Evolutionary conservation across 1,140 invertebrate species (phyloP).

Genomic region (Drosophila erecta): DNA sequence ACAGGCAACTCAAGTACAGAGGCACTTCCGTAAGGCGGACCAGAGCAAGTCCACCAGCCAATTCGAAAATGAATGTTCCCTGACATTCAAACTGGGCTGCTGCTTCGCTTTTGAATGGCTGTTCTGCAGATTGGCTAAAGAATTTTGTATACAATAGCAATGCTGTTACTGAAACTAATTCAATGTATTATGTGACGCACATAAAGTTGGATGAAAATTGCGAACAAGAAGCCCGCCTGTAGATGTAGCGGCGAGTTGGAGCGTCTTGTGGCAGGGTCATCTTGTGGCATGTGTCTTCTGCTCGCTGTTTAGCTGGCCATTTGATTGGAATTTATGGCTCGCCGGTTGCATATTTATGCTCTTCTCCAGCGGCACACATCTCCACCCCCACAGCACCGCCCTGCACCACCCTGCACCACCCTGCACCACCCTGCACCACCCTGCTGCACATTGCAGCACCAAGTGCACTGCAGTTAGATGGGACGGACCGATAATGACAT

Average conservation of each 20-base stretch:
- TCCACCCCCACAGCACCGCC: background rate
- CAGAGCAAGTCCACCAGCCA: no score
- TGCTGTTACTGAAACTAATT: no score
- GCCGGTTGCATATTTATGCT: constrained; percentile 39
- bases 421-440: constrained; percentile 1
- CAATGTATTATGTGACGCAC: no score
- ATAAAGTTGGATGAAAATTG: no score
- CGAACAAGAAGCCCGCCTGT: background rate
- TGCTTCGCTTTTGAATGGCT: no score
- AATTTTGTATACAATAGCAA: no score
- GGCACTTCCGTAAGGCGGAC: background rate
- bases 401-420: background rate
- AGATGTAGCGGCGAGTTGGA: constrained; percentile 27
- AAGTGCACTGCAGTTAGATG: constrained; percentile 48
- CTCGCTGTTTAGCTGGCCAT: constrained; percentile 24
- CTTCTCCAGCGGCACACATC: background rate
- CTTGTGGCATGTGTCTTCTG: constrained; percentile 42
- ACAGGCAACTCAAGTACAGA: constrained; percentile 2
- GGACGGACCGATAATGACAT: constrained; percentile 61
- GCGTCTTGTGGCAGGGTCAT: constrained; percentile 38
- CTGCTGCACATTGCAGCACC: background rate
- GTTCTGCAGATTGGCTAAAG: no score
- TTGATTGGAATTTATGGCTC: constrained; percentile 79
- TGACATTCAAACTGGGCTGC: no score
- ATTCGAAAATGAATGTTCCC: no score